Evolutionary conservation across 2,113 vertebrate genomes (phyloP), one percentile per base, ranked within the genome.

Genomic region (Alosa alosa): DNA sequence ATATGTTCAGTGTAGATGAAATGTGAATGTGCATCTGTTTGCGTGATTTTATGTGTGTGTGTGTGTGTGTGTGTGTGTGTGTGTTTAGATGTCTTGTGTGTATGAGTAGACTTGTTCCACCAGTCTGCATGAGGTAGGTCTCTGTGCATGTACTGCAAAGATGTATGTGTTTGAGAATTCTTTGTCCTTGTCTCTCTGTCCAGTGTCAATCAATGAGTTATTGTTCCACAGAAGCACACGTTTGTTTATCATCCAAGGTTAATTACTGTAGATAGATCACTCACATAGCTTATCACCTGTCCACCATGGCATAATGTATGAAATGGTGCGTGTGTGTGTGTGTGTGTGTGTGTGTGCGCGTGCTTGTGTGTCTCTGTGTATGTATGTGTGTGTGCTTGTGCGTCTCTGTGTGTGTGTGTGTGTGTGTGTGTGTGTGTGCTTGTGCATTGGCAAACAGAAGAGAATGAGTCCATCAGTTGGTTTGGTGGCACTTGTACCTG

Each of bases 401-500:
- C 2, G 25, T 36, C 10, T 39, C 9, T 75, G 25, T 39, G 68
- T 75, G 2, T 17, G 11, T 78, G 72, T 17, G 13, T 39, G 72
- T 17, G 72, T 17, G 72, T 17, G 72, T 75, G 72, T 17, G 31
- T 78, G 72, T 60, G 55, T 60, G 18, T 78, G 31, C 17, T 10
- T 39, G 25, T 39, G 25, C 15, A 5, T 64, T 41, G 36, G 78
- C 52, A 88, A 46, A 81, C 72, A 60, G 50, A 84, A n/a, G 82
- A 36, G 72, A 78, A 15, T 39, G 15, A 78, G 72, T 78, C 72
- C 72, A 78, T 78, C 25, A 86, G 84, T 83, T 88, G 44, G 83
- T 84, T 86, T 89, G 83, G 44, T 72, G 81, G 64, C 89, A 90
- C 64, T 86, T 89, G 84, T 87, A 86, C 86, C 81, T 86, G 57